phyloP scores from a whole-genome alignment of 2,888 invertebrate species.

The Mechanitis messenoides region DNA sequence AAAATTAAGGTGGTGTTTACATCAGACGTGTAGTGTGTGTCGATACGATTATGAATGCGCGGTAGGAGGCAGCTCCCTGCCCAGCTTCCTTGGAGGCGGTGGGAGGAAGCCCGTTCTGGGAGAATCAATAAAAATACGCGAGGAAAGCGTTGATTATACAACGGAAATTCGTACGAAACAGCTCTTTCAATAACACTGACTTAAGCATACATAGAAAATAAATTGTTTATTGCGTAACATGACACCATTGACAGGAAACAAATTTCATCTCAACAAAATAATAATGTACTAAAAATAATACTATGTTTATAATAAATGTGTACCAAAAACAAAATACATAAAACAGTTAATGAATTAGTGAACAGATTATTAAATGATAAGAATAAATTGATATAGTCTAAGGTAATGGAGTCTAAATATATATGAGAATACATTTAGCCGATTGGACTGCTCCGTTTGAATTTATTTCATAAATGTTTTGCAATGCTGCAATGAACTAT shows the following conservation, averaged over 20 bases:
- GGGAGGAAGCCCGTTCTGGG: constrained; percentile 50
- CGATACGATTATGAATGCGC: constrained; percentile 76
- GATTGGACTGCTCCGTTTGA: constrained; percentile 19
- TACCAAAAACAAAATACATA: no score
- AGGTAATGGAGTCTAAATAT: constrained; percentile 14
- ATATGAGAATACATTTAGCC: constrained; percentile 17
- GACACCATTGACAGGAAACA: constrained; percentile 12
- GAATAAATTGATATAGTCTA: constrained; percentile 11
- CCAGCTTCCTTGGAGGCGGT: constrained; percentile 61
- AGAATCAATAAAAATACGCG: constrained; percentile 76
- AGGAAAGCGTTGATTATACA: constrained; percentile 76
- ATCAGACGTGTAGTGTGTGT: constrained; percentile 55
- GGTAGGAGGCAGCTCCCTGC: constrained; percentile 73
- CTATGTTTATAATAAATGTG: no score
- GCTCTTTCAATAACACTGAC: constrained; percentile 57
- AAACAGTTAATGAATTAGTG: not conserved
- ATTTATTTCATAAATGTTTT: constrained; percentile 26
- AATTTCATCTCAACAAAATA: constrained; percentile 4
- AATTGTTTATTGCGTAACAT: constrained; percentile 21
- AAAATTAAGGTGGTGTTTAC: constrained; percentile 54
- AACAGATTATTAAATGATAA: constrained; percentile 7
- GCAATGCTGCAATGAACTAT: constrained; percentile 20
- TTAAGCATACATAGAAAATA: constrained; percentile 38
- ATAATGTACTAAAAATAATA: no score
- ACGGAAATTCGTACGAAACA: constrained; percentile 64